A percentile compares a stretch with the other conserved stretches of the same genome.
phyloP scores from a whole-genome alignment of 2,113 vertebrate genomes.

The Suricata suricatta region DNA sequence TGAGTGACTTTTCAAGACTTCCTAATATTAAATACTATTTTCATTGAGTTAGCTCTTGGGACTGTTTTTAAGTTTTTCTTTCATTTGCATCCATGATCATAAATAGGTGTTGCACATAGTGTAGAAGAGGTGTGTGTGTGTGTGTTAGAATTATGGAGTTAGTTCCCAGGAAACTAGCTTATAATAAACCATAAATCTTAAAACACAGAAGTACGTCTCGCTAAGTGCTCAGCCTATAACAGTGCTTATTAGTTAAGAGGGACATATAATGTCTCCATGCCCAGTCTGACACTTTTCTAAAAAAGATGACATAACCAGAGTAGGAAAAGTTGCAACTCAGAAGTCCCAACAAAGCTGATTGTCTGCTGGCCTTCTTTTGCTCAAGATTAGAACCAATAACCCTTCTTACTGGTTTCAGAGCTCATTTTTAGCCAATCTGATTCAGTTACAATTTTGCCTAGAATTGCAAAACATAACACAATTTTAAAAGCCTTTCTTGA shows the following conservation, averaged over 20 bases:
- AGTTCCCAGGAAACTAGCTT: neutral
- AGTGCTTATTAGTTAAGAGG: neutral
- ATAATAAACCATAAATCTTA: neutral
- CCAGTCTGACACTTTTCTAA: neutral
- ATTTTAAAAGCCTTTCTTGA: neutral
- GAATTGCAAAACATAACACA: neutral
- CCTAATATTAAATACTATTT: neutral
- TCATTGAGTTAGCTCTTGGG: neutral
- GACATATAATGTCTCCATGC: neutral
- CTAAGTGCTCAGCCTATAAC: neutral
- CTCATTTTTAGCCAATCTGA: neutral
- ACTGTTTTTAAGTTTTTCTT: neutral
- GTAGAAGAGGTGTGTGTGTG: neutral
- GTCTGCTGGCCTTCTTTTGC: neutral
- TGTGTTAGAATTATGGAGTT: neutral
- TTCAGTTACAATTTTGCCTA: neutral
- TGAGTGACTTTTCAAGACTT: neutral
- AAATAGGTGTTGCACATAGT: neutral
- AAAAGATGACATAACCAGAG: neutral
- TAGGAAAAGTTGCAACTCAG: neutral
- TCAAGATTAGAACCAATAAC: neutral
- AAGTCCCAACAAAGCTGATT: neutral
- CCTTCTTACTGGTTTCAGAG: neutral
- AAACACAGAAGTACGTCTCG: neutral
- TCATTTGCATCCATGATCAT: neutral